Evolutionary conservation across 2,888 invertebrate species (phyloP), one percentile per base, ranked within the genome.

Genomic region (Belgica antarctica): DNA sequence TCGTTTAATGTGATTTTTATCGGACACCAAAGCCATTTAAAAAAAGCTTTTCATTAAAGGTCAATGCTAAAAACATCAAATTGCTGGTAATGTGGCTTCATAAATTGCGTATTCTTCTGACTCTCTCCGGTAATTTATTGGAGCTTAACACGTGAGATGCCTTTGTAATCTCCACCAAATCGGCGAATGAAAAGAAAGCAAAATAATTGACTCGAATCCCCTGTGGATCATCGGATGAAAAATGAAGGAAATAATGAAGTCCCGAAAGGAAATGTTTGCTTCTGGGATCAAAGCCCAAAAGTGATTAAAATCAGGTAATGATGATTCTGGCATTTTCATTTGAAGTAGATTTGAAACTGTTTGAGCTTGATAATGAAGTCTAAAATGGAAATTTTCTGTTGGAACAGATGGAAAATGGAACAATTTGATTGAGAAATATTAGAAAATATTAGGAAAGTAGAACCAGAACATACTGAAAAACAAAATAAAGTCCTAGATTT

Each of bases 191-290:
- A 19, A 15, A 46, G 15, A 46, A 22, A 59, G 24, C n/a, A 22
- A 59, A 59, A 27, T 59, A 59, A 59, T 59, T 59, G 59, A 59
- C 59, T 41, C 41, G 2, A 15, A 15, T 41, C 41, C 15, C n/a
- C 2, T 3, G 41, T 10, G 12, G 41, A 41, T 41, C 41, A 41
- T 10, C 41, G 3, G 41, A 31, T 7, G 31, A 31, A 41, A 41
- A 41, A 15, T 2, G 41, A n/a, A 5, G 2, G 10, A 41, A 41
- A 41, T 15, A 41, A 41, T 41, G 15, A n/a, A 41, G n/a, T 41
- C 15, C 41, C 41, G 41, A 41, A n/a, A n/a, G n/a, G n/a, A n/a
- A n/a, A n/a, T n/a, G n/a, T n/a, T n/a, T n/a, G n/a, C n/a, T n/a
- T n/a, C n/a, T n/a, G n/a, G n/a, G n/a, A n/a, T n/a, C n/a, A n/a